Percentiles rank a stretch among this genome's conserved stretches.
phyloP scores from a whole-genome alignment of 1,140 invertebrate genomes.

The Diachasma alloeum region DNA sequence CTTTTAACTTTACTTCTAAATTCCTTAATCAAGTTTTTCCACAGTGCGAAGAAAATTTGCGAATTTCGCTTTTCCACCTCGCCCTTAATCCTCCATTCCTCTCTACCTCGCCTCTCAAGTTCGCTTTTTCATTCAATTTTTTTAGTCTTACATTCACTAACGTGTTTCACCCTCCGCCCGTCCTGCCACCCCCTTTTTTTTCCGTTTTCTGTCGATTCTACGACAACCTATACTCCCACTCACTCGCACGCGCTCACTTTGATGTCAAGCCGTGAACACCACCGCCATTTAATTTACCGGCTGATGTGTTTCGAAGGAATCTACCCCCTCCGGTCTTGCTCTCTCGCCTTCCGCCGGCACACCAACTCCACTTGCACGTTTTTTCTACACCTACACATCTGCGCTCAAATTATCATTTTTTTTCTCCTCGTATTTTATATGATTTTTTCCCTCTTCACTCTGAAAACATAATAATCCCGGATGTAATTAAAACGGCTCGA shows the following conservation, averaged over 20 bases:
- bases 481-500: not conserved
- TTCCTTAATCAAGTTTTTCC: conserved; percentile 63
- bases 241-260: conserved; percentile 36
- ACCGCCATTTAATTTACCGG: conserved; percentile 52
- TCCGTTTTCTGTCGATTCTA: not conserved
- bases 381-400: not conserved
- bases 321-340: conserved; percentile 33
- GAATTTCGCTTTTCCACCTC: conserved; percentile 37
- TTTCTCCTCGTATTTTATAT: not conserved
- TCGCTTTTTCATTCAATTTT: conserved; percentile 18
- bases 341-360: conserved; percentile 32
- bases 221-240: not conserved
- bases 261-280: conserved; percentile 51
- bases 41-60: conserved; percentile 42
- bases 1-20: conserved; percentile 49
- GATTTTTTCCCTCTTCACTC: not conserved
- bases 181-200: conserved; percentile 12
- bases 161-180: conserved; percentile 13
- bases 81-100: not conserved
- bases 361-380: conserved; percentile 25
- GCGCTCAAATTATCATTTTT: not conserved
- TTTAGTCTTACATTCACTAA: conserved; percentile 14
- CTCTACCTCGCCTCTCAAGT: not conserved
- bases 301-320: conserved; percentile 51
- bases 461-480: not conserved